phyloP scores from a whole-genome alignment of 2,113 vertebrate species.

The Festucalex cinctus region DNA sequence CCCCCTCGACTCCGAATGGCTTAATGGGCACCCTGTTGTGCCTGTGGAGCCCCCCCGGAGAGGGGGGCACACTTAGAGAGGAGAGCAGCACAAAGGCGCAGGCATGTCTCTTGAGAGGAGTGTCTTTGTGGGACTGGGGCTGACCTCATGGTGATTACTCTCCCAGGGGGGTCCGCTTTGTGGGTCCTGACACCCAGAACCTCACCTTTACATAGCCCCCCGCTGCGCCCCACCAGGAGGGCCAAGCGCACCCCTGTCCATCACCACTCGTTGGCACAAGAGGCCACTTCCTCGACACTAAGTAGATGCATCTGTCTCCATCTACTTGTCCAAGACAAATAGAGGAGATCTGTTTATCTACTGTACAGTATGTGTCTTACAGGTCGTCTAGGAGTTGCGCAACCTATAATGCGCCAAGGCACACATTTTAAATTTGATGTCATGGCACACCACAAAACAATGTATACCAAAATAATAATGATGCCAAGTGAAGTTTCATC shows the following conservation, averaged over 20 bases:
- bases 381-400: neutral
- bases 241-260: conserved; percentile 55
- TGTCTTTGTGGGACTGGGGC: conserved; percentile 64
- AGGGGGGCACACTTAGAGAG: conserved; percentile 58
- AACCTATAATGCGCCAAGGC: neutral
- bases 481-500: too few relatives aligned
- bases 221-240: conserved; percentile 54
- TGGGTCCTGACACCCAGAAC: conserved; percentile 60
- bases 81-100: conserved; percentile 64
- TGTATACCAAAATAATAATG: too few relatives aligned
- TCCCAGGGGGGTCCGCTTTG: conserved; percentile 68
- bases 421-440: too few relatives aligned
- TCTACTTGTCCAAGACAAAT: neutral
- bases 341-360: neutral
- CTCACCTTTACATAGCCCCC: conserved; percentile 73
- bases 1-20: conserved; percentile 64
- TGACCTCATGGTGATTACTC: conserved; percentile 75
- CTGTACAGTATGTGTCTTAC: neutral
- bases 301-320: neutral
- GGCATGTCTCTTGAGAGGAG: conserved; percentile 63
- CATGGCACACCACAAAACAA: too few relatives aligned
- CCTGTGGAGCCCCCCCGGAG: conserved; percentile 67
- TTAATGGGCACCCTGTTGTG: conserved; percentile 75
- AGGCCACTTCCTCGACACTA: neutral
- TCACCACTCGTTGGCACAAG: conserved; percentile 36